Evolutionary conservation across 2,797 vertebrate species (phyloP).

Genomic region (Australoheros facetus): DNA sequence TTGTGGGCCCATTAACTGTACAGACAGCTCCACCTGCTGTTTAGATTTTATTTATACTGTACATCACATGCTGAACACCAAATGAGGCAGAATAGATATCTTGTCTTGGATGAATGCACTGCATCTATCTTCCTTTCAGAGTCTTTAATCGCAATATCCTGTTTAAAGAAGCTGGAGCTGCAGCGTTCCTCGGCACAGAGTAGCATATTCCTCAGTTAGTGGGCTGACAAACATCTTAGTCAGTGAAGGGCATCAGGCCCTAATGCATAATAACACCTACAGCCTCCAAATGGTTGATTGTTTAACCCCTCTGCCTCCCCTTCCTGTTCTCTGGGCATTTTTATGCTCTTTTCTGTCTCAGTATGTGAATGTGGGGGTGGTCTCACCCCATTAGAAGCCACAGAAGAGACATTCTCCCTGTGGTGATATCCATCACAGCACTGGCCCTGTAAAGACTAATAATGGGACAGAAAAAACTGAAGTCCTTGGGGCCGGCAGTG

Average conservation of each 20-base stretch:
- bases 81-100: constrained; percentile 49
- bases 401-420: constrained; percentile 51
- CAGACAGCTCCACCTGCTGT: constrained; percentile 69
- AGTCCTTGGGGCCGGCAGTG: constrained; percentile 61
- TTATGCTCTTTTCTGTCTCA: constrained; percentile 32
- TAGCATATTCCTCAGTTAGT: background rate
- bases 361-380: constrained; percentile 51
- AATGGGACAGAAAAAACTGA: constrained; percentile 44
- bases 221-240: constrained; percentile 52
- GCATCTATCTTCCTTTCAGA: constrained; percentile 34
- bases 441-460: constrained; percentile 62
- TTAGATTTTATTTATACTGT: constrained; percentile 47
- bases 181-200: constrained; percentile 18
- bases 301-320: constrained; percentile 37
- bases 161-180: constrained; percentile 32
- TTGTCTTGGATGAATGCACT: constrained; percentile 20
- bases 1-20: constrained; percentile 48
- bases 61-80: constrained; percentile 31
- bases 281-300: constrained; percentile 33
- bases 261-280: constrained; percentile 47
- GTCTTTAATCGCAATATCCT: constrained; percentile 22
- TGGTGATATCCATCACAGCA: constrained; percentile 67
- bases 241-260: constrained; percentile 32
- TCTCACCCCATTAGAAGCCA: constrained; percentile 56
- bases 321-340: constrained; percentile 8